A percentile compares a stretch with the other conserved stretches of the same genome.
Evolutionary conservation across 2,113 vertebrate genomes (phyloP).

Genomic region (Phalacrocorax carbo): DNA sequence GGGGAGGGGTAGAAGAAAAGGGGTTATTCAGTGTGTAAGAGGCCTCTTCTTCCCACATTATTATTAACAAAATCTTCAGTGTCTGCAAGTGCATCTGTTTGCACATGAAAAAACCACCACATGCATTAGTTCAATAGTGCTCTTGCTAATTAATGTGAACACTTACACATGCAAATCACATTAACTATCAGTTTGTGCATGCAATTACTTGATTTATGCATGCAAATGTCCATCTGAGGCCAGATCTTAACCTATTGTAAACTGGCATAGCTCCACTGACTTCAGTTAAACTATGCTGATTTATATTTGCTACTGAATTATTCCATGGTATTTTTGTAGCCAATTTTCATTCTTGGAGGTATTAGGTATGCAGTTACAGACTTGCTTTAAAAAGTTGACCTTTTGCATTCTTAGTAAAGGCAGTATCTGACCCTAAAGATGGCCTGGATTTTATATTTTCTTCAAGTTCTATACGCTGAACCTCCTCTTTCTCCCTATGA

Average conservation of each 20-base stretch:
- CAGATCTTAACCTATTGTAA: slow-evolving; percentile 27
- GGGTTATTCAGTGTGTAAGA: background rate
- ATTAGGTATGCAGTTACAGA: background rate
- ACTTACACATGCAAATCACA: slow-evolving; percentile 44
- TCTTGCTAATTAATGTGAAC: slow-evolving; percentile 40
- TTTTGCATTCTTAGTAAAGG: background rate
- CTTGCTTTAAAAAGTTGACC: background rate
- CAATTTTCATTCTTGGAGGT: background rate
- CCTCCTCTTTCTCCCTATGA: background rate
- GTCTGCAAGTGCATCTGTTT: slow-evolving; percentile 23
- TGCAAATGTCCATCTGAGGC: slow-evolving; percentile 25
- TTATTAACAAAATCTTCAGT: slow-evolving; percentile 15
- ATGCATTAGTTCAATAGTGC: background rate
- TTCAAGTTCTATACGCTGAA: background rate
- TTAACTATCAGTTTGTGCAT: slow-evolving; percentile 31
- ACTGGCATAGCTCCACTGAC: background rate
- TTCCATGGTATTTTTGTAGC: background rate
- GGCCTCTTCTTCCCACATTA: background rate
- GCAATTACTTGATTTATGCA: slow-evolving; percentile 29
- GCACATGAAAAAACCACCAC: background rate
- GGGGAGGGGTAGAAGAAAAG: background rate
- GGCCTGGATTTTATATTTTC: background rate
- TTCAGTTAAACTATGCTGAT: background rate
- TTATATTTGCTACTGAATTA: background rate
- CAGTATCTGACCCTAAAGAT: background rate